These are phyloP conservation scores for Zophobas atratus DNA, from an alignment of 1,140 invertebrate genomes.

Conservation along the genomic window DNA sequence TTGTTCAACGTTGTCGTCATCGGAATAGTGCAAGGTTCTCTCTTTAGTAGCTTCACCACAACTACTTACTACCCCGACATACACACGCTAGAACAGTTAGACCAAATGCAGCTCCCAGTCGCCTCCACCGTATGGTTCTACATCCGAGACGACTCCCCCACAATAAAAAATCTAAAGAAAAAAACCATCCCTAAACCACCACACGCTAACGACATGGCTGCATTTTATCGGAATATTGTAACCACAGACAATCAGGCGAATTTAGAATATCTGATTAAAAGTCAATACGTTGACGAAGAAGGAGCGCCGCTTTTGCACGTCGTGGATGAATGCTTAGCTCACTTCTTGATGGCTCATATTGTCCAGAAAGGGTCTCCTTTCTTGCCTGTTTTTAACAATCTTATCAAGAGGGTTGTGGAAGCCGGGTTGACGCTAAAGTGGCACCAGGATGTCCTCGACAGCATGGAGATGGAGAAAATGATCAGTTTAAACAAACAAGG, in stretches of 20 bases:
- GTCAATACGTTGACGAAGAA: neutral
- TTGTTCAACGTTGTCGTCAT: constrained; percentile 21
- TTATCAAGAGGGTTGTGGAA: constrained; percentile 39
- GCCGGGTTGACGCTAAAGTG: constrained; percentile 58
- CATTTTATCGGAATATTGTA: constrained; percentile 31
- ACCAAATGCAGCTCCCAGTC: constrained; percentile 22
- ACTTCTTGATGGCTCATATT: constrained; percentile 61
- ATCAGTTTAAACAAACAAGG: no score
- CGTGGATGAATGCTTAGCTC: constrained; percentile 66
- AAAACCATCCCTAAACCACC: neutral
- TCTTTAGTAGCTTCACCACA: constrained; percentile 24
- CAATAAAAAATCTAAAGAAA: constrained; percentile 18
- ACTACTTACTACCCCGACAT: constrained; percentile 44
- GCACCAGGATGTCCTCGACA: constrained; percentile 60
- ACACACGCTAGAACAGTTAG: constrained; percentile 49
- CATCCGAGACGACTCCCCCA: neutral
- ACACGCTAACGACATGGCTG: constrained; percentile 16
- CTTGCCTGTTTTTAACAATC: constrained; percentile 44
- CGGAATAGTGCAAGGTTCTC: constrained; percentile 14
- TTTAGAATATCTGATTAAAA: constrained; percentile 39
- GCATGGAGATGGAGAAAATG: no score
- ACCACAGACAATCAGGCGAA: constrained; percentile 31
- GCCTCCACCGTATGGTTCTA: constrained; percentile 22
- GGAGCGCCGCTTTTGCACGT: constrained; percentile 61
- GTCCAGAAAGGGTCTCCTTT: constrained; percentile 50